Percentiles rank a stretch among this genome's conserved stretches.
Conservation (phyloP, 2,797 vertebrate genomes). For the Scolopax rusticola region DNA sequence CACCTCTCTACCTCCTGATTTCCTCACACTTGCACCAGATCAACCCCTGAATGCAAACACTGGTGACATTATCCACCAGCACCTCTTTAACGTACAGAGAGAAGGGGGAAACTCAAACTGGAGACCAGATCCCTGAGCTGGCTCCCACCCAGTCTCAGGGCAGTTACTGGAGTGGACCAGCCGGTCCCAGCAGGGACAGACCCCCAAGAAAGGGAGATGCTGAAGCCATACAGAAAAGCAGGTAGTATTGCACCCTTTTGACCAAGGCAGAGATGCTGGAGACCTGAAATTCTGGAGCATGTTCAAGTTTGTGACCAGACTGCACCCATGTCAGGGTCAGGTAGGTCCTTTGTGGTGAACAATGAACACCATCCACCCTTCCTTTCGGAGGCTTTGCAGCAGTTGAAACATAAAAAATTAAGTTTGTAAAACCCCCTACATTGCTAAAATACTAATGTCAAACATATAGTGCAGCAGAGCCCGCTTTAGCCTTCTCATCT, state of each 20-base stretch:
- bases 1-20: neutral
- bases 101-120: neutral
- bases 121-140: neutral
- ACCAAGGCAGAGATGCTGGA: neutral
- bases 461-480: neutral
- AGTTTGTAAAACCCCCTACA: neutral
- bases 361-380: neutral
- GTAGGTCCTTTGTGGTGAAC: neutral
- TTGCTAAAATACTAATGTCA: constrained; percentile 7
- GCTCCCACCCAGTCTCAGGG: neutral
- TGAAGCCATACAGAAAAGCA: neutral
- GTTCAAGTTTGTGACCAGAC: neutral
- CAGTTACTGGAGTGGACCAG: accelerated
- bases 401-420: neutral
- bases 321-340: neutral
- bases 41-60: neutral
- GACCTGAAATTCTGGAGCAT: neutral
- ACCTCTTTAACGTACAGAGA: accelerated
- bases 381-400: constrained; percentile 6
- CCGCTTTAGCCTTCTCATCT: constrained; percentile 35
- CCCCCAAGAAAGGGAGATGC: neutral
- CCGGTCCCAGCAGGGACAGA: neutral
- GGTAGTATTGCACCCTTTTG: neutral
- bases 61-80: neutral
- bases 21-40: neutral